These are phyloP conservation scores for Alexandromys fortis DNA, from an alignment of 2,113 vertebrate genomes.

Conservation along the genomic window DNA sequence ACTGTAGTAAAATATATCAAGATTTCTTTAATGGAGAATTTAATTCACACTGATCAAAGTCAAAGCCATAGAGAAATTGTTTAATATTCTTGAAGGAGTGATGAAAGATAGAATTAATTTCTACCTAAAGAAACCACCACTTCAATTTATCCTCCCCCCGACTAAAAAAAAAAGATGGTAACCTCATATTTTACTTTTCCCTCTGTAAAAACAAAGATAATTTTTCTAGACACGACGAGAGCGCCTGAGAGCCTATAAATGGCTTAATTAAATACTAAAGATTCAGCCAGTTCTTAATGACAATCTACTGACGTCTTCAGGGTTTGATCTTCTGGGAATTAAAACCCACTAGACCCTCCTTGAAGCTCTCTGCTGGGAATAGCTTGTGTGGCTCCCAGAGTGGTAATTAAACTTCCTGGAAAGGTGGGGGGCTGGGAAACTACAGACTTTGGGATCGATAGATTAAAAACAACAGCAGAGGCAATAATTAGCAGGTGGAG, in stretches of 20 bases:
- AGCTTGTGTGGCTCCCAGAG: slow-evolving; percentile 32
- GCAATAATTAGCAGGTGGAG: slow-evolving; percentile 48
- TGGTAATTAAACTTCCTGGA: slow-evolving; percentile 66
- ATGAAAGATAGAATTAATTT: slow-evolving; percentile 16
- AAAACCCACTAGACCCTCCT: slow-evolving; percentile 44
- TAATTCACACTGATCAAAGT: slow-evolving; percentile 13
- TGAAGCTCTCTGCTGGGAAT: slow-evolving; percentile 40
- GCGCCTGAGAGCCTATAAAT: slow-evolving; percentile 24
- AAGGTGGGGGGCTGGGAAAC: slow-evolving; percentile 19
- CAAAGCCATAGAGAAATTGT: slow-evolving; percentile 5
- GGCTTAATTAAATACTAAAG: slow-evolving; percentile 51
- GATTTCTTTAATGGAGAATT: slow-evolving; percentile 33
- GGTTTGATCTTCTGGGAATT: slow-evolving; percentile 70
- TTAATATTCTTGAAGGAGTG: slow-evolving; percentile 9
- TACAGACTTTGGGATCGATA: neutral
- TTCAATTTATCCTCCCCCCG: rapidly evolving
- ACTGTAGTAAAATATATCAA: neutral
- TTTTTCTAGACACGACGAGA: slow-evolving; percentile 45
- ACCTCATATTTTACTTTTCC: neutral
- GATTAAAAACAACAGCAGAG: slow-evolving; percentile 40
- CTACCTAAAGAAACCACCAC: neutral
- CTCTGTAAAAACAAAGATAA: slow-evolving; percentile 59
- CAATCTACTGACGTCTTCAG: slow-evolving; percentile 62
- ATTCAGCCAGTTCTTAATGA: slow-evolving; percentile 62
- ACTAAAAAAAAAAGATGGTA: neutral